phyloP scores from a whole-genome alignment of 1,140 invertebrate genomes.

The Himalopsyche phryganea region DNA sequence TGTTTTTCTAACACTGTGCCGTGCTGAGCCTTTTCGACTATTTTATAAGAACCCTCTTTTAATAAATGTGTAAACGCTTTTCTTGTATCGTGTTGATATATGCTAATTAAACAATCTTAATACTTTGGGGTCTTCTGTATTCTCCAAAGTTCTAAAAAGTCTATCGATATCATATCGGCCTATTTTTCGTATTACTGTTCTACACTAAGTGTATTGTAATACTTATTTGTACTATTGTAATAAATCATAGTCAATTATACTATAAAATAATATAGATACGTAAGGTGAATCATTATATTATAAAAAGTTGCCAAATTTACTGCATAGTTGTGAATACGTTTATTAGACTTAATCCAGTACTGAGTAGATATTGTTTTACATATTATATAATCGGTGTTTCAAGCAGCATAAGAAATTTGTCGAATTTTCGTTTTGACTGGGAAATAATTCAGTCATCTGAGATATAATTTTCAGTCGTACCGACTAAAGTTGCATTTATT shows the following conservation, averaged over 20 bases:
- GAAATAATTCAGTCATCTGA: no score
- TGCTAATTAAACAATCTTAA: background rate
- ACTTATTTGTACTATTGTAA: conserved; percentile 14
- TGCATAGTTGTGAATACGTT: background rate
- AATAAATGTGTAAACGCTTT: conserved; percentile 12
- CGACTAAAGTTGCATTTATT: conserved; percentile 1
- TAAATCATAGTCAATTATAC: conserved; percentile 26
- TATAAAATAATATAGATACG: conserved; percentile 1
- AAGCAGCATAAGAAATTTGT: no score
- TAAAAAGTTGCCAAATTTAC: conserved; percentile 21
- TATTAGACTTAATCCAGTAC: conserved; percentile 7
- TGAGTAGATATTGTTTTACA: background rate
- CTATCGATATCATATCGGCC: conserved; percentile 20
- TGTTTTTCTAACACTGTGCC: background rate
- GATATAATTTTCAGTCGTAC: background rate
- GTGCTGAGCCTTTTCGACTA: conserved; percentile 9
- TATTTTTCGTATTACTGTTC: conserved; percentile 17
- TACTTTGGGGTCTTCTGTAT: background rate
- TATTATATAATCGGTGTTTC: background rate
- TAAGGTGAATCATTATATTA: background rate
- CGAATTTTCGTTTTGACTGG: no score
- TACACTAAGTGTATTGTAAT: background rate
- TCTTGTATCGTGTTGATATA: background rate
- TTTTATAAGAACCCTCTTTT: background rate
- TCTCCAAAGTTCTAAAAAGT: conserved; percentile 7